Base-by-base conservation (phyloP, 2,797 vertebrate species). In the Chrosomus eos region DNA sequence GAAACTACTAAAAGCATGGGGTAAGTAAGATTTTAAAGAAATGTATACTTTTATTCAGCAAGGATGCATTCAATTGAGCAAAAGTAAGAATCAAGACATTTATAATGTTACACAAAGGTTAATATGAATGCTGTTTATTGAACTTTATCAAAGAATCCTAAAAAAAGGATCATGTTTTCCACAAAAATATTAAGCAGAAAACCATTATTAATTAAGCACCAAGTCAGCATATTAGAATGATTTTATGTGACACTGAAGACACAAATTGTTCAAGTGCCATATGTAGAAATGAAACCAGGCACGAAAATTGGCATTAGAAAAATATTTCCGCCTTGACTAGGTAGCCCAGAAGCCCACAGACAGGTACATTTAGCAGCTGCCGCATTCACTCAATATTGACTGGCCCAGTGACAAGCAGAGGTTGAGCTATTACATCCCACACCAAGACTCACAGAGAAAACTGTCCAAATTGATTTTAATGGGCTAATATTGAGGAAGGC, bases 291-390 rank as follows among this genome's bases (percentile, higher is more conserved):
- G 6, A 67, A 67, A 51, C 19, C 16, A 79, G 36, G 9, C 60
- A 77, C 2, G 16, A n/a, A 40, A n/a, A 36, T 45, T 31, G 19
- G 26, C 40, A 55, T 45, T 31, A 11, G 19, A 45, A 79, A 78
- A 23, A n/a, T 14, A 13, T 66, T 14, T 58, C 58, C 1, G 4
- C 31, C 26, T 48, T n/a, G 60, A 66, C 58, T 48, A 16, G n/a
- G n/a, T n/a, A n/a, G n/a, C n/a, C n/a, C 28, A 79, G 38, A 79
- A 79, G 76, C n/a, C 76, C 26, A 51, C 77, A 76, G 51, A 26
- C 13, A 28, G 55, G 75, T 62, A 62, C 14, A 26, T 77, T 80
- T 67, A 51, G 43, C 62, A 51, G 77, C 19, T 67, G 77, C 58
- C 68, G 23, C 53, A 23, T 21, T 58, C 19, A 21, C 51, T 45